Evolutionary conservation across 2,113 vertebrate genomes (phyloP).

Genomic region (Caloenas nicobarica): DNA sequence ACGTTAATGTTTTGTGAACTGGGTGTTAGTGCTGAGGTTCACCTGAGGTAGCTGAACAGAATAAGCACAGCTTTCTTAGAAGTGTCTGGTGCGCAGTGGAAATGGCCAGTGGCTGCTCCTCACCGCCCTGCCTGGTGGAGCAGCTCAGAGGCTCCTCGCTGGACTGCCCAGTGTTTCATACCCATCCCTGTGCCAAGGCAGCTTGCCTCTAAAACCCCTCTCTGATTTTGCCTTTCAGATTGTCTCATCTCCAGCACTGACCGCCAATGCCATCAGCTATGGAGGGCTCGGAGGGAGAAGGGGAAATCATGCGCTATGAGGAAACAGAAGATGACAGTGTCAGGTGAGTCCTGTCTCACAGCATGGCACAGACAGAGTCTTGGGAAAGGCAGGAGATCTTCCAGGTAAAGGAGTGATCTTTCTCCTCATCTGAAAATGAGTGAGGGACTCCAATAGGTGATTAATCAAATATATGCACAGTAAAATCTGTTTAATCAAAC

Average conservation of each 20-base stretch:
- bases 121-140: rapidly evolving
- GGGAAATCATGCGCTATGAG: slow-evolving; percentile 9
- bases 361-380: neutral
- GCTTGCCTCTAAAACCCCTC: neutral
- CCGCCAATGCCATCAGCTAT: slow-evolving; percentile 18
- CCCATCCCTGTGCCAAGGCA: neutral
- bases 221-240: neutral
- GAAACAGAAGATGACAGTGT: slow-evolving; percentile 12
- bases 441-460: neutral
- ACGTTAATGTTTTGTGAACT: neutral
- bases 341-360: slow-evolving; percentile 48
- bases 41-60: neutral
- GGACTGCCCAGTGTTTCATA: neutral
- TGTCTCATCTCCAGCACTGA: neutral
- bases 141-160: neutral
- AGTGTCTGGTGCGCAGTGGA: neutral
- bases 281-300: slow-evolving; percentile 57
- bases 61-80: neutral
- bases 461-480: neutral
- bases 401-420: neutral
- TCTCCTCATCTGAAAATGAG: neutral
- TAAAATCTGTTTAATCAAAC: neutral
- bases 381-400: neutral
- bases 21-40: neutral
- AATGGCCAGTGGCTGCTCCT: neutral